Evolutionary conservation across 2,888 invertebrate genomes (phyloP), one percentile per base, ranked within the genome.

Genomic region (Andrena haemorrhoa): DNA sequence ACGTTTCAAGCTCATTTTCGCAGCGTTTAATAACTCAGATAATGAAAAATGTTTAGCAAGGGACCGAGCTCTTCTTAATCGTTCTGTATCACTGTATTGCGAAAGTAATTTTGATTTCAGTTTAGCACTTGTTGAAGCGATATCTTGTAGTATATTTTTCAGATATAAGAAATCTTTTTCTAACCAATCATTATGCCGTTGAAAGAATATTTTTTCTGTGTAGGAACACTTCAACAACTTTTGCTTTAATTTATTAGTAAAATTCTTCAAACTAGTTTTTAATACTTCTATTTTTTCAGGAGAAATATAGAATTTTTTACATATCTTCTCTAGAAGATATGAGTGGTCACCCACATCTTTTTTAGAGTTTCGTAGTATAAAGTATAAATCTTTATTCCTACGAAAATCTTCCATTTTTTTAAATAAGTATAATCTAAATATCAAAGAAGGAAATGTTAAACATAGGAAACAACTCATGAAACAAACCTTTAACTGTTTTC

Each of bases 1-100:
- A n/a, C 8, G 60, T 41, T 29, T 35, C 12, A 70, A 70, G 16
- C 47, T 70, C 70, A 60, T 70, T 49, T 58, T 70, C 5, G 47
- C 47, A 0, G 64, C 41, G 6, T 64, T 41, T 5, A 64, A 16
- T 26, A 64, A 41, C 47, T 47, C 64, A 26, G 8, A 12, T 64
- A 64, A 47, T 41, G 64, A 20, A 64, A 64, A 47, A 64, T 64
- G 41, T 1, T 64, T 7, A 7, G 26, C 35, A 35, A 35, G 35
- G 2, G 35, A 35, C 0, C 47, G 8, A 26, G 26, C 23, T 16
- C 64, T 64, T 41, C 47, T 23, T 47, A 64, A 12, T 26, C 12
- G 41, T 47, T 64, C 41, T 23, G 6, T 23, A 26, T 10, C 16
- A 5, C 64, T 47, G 16, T 29, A 64, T 2, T 47, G 20, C 20